Evolutionary conservation across 2,888 invertebrate genomes (phyloP), one percentile per base, ranked within the genome.

Genomic region (Tupiocoris notatus): DNA sequence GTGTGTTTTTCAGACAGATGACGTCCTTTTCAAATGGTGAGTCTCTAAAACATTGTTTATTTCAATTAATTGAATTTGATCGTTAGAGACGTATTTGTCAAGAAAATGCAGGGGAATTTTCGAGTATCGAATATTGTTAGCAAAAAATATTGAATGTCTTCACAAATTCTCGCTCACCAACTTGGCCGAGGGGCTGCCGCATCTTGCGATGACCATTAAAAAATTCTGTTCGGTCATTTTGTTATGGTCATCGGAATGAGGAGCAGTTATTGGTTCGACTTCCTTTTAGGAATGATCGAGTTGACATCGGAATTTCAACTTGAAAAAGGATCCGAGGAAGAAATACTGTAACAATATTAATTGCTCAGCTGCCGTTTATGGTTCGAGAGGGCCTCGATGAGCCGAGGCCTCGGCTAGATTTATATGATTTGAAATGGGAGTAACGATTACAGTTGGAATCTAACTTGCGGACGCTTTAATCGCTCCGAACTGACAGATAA

Each of bases 261-360:
- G 73, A 24, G 73, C 62, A 62, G 73, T 73, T 73, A 62, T 73
- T 73, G 62, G 62, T 39, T 21, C 61, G 73, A 61, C 39, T 39
- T 18, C 73, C 73, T 62, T 73, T 61, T 70, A 70, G 12, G 39
- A 58, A 59, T 57, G 22, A 23, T n/a, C 59, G 17, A 39, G 25
- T 39, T 18, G 59, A 59, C 39, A 20, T 57, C 21, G 63, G 73
- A 67, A 67, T 67, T 39, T 56, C 22, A 23, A 18, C 18, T 16
- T 57, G 56, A 57, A 56, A 54, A 67, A 57, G 56, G 67, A 21
- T 21, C 24, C 24, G n/a, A 70, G 57, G 54, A 54, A 20, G 23
- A 73, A 63, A 54, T 39, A 39, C 39, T 39, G 39, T 39, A 39
- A 63, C 73, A 54, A 73, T 73, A 73, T 73, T 73, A 73, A 73